Conservation (phyloP, 2,113 vertebrate genomes). For the Strix aluco region DNA sequence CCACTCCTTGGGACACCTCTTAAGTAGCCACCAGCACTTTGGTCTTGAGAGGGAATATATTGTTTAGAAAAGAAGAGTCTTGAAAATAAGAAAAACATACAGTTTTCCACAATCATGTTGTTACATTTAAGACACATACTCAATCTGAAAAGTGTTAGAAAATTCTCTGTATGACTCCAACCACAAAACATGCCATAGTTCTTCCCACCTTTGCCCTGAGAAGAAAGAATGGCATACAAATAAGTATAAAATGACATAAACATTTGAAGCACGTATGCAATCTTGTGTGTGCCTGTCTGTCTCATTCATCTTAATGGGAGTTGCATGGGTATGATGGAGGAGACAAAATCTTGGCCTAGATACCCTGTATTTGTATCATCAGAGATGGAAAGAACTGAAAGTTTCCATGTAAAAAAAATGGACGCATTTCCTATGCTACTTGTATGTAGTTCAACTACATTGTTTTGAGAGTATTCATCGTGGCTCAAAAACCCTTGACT, state of each 20-base stretch:
- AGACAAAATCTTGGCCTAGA: background rate
- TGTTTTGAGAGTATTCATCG: background rate
- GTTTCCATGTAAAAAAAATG: background rate
- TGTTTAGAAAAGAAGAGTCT: background rate
- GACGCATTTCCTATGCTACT: background rate
- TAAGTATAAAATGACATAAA: background rate
- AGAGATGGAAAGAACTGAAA: background rate
- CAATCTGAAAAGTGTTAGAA: background rate
- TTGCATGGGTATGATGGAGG: background rate
- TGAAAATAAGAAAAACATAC: background rate
- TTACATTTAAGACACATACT: background rate
- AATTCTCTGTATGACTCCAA: background rate
- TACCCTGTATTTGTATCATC: background rate
- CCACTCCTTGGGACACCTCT: background rate
- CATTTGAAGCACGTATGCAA: background rate
- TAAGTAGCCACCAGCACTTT: background rate
- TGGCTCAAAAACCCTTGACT: constrained; percentile 26
- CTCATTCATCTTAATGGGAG: background rate
- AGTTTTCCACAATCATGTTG: background rate
- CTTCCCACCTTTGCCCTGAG: background rate
- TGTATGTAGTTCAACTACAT: background rate
- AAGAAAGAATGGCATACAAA: background rate
- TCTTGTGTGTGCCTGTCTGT: background rate
- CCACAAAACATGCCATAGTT: background rate
- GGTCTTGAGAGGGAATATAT: background rate